Evolutionary conservation across 2,113 vertebrate species (phyloP).

Genomic region (Eulemur rufifrons): DNA sequence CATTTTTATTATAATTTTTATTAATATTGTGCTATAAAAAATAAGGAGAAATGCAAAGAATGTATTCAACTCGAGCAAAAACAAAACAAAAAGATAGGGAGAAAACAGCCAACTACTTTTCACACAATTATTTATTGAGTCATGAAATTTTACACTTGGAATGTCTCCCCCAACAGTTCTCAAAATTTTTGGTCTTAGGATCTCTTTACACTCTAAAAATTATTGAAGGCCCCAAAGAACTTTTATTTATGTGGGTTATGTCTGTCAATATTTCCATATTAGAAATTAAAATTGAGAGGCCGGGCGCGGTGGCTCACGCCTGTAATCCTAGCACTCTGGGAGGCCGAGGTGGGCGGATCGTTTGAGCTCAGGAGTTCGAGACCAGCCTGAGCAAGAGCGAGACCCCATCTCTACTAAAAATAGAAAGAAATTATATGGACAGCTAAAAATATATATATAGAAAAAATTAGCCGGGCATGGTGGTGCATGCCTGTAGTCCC

Average conservation of each 20-base stretch:
- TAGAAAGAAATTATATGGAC: too few species aligned
- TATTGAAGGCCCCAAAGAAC: neutral
- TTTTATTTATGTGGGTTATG: neutral
- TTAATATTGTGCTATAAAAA: constrained; percentile 35
- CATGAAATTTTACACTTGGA: neutral
- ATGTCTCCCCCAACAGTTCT: neutral
- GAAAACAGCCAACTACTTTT: neutral
- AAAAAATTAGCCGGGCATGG: too few species aligned
- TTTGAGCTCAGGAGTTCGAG: too few species aligned
- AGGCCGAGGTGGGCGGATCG: too few species aligned
- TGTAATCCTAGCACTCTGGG: too few species aligned
- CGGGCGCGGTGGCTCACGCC: too few species aligned
- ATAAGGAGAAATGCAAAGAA: constrained; percentile 8
- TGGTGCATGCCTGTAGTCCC: too few species aligned
- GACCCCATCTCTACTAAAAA: too few species aligned
- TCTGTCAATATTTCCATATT: neutral
- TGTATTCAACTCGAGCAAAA: neutral
- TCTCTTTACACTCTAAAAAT: neutral
- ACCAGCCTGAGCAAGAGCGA: too few species aligned
- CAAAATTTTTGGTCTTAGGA: neutral
- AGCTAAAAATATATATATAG: too few species aligned
- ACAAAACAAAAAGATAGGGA: neutral
- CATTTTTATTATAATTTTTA: neutral
- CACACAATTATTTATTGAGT: neutral
- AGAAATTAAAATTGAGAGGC: constrained; percentile 32